A percentile compares a stretch with the other conserved stretches of the same genome.
phyloP scores from a whole-genome alignment of 1,140 invertebrate genomes.

The Periplaneta americana region DNA sequence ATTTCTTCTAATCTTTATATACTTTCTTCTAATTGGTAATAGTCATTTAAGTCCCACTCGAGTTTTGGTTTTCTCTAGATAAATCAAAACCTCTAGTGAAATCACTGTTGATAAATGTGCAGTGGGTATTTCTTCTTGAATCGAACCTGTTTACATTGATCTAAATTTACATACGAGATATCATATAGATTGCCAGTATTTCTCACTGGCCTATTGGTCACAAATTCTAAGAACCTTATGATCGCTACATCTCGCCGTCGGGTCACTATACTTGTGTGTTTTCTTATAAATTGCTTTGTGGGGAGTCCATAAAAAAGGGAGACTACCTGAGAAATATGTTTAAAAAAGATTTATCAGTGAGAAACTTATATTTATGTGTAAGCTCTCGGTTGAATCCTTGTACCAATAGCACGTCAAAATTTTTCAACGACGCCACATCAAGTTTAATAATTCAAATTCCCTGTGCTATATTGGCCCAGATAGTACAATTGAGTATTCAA shows the following conservation, averaged over 20 bases:
- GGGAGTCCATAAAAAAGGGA: no score
- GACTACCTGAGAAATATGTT: background rate
- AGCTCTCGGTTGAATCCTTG: background rate
- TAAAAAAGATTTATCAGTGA: background rate
- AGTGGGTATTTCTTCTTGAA: no score
- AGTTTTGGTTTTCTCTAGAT: no score
- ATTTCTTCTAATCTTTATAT: no score
- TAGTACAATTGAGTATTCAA: background rate
- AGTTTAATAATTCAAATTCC: background rate
- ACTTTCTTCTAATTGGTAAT: no score
- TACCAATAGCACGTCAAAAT: background rate
- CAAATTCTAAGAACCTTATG: background rate
- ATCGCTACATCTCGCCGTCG: no score
- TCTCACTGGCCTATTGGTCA: background rate
- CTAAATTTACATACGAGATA: no score
- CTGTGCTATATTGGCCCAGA: background rate
- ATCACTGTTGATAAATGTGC: no score
- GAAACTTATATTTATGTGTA: background rate
- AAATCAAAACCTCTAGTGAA: no score
- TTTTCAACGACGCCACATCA: background rate
- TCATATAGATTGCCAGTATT: background rate
- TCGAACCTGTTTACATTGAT: no score
- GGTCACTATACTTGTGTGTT: no score
- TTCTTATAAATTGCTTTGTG: background rate
- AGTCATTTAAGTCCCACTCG: no score